Evolutionary conservation across 1,140 invertebrate species (phyloP), one percentile per base, ranked within the genome.

Genomic region (Lethrus apterus): DNA sequence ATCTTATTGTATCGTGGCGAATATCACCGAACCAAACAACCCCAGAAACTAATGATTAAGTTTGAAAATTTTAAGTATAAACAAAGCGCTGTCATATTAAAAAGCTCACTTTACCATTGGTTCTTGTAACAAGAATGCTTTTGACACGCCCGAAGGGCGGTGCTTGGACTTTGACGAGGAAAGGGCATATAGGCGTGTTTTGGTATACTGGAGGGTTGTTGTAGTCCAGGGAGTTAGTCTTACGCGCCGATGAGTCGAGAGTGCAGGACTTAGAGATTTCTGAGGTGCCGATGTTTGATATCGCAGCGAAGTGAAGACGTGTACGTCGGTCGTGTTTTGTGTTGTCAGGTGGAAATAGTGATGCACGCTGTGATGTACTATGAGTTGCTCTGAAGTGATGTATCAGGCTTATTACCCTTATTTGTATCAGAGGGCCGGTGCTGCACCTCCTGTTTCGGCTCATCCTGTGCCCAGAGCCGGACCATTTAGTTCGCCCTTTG

Each of bases 361-460:
- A 36, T 36, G 34, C 34, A 41, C 29, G n/a, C 38, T 41, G 38
- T 41, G 38, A 41, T 55, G 49, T 57, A 54, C 35, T 47, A 75
- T 75, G 73, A 73, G 71, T 64, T 75, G 73, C 66, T 70, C 71
- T 59, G 72, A 75, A 67, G 73, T 75, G 59, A 72, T 75, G 64
- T 75, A 75, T 65, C 73, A 75, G 59, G 70, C 72, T 44, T 75
- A 75, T 63, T 73, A 73, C 60, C 72, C 72, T 24, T 75, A 75
- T 56, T 67, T 75, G 49, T 74, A 74, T 56, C 72, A 73, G 60
- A 64, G 72, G 62, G 63, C 65, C 31, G 65, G 65, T 47, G 65
- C 69, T 21, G 67, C 70, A 18, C 63, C 63, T 15, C 60, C 67
- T 30, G 60, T 65, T 30, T 56, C 64, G 46, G 63, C 66, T 41